Evolutionary conservation across 2,888 invertebrate genomes (phyloP).

Genomic region (Habrosyne pyritoides): DNA sequence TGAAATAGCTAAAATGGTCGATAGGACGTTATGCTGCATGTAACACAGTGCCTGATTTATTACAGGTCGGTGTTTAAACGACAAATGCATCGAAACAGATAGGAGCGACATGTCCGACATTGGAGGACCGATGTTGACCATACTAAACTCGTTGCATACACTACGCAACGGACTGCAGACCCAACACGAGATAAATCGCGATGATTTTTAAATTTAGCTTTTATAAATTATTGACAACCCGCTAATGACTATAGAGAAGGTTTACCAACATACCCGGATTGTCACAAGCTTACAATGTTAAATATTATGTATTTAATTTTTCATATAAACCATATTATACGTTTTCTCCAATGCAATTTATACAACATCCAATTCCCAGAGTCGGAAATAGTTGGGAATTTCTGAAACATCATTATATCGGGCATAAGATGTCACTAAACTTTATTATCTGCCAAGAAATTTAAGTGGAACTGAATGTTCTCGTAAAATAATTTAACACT

Average conservation of each 20-base stretch:
- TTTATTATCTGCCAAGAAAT: slow-evolving; percentile 12
- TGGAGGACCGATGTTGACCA: slow-evolving; percentile 79
- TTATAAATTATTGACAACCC: not conserved
- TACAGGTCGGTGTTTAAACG: slow-evolving; percentile 84
- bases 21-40: slow-evolving; percentile 37
- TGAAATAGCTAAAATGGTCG: slow-evolving; percentile 13
- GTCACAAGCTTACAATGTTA: no score
- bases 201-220: slow-evolving; percentile 10
- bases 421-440: not conserved
- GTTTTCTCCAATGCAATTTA: not conserved
- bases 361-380: not conserved
- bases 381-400: not conserved
- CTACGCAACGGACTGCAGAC: slow-evolving; percentile 43
- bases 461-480: slow-evolving; percentile 22
- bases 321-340: no score
- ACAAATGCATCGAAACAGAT: slow-evolving; percentile 84
- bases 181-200: slow-evolving; percentile 47
- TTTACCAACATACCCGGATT: no score
- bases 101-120: slow-evolving; percentile 83
- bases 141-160: slow-evolving; percentile 61
- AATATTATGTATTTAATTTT: no score
- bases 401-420: not conserved
- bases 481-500: slow-evolving; percentile 29
- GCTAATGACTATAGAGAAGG: not conserved
- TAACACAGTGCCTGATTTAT: slow-evolving; percentile 74